Percentiles rank a stretch among this genome's conserved stretches.
Evolutionary conservation across 2,797 vertebrate genomes (phyloP).

Genomic region (Trachops cirrhosus): DNA sequence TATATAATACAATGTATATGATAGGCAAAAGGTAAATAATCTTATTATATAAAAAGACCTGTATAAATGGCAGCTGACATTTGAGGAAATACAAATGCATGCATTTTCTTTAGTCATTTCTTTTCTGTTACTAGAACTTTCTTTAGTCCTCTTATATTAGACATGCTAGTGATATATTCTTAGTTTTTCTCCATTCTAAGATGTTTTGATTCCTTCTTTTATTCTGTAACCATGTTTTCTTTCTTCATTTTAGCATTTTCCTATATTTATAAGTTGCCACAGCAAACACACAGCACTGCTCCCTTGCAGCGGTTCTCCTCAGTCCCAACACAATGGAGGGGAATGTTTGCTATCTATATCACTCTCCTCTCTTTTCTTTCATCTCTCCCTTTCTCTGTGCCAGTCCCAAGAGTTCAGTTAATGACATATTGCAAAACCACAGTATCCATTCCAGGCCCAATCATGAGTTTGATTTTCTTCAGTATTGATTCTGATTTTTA

Average conservation of each 20-base stretch:
- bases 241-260: not conserved
- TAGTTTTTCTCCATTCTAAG: not conserved
- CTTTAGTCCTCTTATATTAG: not conserved
- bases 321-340: not conserved
- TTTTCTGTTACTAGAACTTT: not conserved
- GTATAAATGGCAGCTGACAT: not conserved
- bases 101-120: not conserved
- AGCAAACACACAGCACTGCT: not conserved
- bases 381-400: no score
- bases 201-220: not conserved
- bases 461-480: not conserved
- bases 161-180: not conserved
- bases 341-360: not conserved
- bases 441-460: not conserved
- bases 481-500: not conserved
- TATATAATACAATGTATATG: not conserved
- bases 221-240: not conserved
- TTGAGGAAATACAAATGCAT: not conserved
- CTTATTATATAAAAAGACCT: not conserved
- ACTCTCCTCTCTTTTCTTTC: not conserved
- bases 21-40: not conserved
- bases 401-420: not conserved
- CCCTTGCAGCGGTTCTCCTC: no score
- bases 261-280: not conserved
- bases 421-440: not conserved